Conservation (phyloP, 1,140 invertebrate genomes). For the Fopius arisanus region DNA sequence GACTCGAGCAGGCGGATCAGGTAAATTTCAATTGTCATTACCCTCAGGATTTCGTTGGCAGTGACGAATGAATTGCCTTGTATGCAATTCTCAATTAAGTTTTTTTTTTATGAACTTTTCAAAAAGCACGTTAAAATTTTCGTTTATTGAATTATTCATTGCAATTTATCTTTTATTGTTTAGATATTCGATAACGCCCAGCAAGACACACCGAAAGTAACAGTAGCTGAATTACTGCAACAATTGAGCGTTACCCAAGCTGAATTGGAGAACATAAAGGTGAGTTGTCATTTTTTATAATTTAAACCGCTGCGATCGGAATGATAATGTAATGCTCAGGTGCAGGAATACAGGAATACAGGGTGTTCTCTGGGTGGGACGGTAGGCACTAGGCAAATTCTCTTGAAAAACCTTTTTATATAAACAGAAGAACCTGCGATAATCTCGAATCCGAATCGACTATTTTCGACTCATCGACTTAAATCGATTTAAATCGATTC, state of each 20-base stretch:
- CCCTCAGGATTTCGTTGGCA: background rate
- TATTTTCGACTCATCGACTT: no score
- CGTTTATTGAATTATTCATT: background rate
- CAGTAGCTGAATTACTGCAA: constrained; percentile 79
- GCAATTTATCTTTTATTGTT: constrained; percentile 39
- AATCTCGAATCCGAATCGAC: no score
- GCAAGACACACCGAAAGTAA: constrained; percentile 70
- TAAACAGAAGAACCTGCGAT: no score
- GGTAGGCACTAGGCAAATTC: no score
- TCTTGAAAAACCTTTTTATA: no score
- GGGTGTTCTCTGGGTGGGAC: no score
- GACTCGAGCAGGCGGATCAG: constrained; percentile 72
- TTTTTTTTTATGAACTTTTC: background rate
- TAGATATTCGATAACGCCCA: constrained; percentile 71
- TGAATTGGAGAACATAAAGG: constrained; percentile 85
- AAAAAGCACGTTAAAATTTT: constrained; percentile 13
- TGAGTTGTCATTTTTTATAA: no score
- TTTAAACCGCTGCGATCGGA: no score
- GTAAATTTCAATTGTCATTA: constrained; percentile 48
- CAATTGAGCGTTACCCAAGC: constrained; percentile 82
- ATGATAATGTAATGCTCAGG: no score
- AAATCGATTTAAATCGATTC: no score
- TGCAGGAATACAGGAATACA: no score
- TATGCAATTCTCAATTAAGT: background rate
- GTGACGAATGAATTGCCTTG: no score